phyloP scores from a whole-genome alignment of 1,140 invertebrate genomes.

The Penaeus indicus region DNA sequence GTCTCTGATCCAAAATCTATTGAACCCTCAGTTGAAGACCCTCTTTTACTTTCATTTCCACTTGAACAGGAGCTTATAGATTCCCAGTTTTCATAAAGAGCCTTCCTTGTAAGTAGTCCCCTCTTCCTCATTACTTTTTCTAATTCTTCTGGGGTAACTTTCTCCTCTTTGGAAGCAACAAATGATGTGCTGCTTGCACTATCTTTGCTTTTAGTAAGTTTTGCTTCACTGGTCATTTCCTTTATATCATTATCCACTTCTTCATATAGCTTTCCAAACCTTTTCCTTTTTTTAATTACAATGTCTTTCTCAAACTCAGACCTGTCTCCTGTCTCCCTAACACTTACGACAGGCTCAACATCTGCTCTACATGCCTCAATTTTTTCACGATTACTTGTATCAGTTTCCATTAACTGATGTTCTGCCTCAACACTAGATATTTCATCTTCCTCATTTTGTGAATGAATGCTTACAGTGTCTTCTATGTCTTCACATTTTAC shows the following conservation, averaged over 20 bases:
- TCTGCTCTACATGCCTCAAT: constrained; percentile 38
- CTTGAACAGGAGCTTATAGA: constrained; percentile 50
- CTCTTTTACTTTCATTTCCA: constrained; percentile 34
- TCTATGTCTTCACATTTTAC: constrained; percentile 44
- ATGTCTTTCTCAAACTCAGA: not conserved
- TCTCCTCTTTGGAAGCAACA: not conserved
- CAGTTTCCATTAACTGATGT: constrained; percentile 27
- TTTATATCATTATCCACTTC: constrained; percentile 40
- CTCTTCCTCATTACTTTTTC: constrained; percentile 16
- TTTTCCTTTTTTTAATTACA: constrained; percentile 42
- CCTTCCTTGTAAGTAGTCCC: not conserved
- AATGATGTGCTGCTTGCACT: not conserved
- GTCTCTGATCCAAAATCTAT: constrained; percentile 64
- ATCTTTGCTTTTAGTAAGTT: not conserved
- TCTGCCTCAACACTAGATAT: constrained; percentile 28
- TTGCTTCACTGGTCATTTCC: not conserved
- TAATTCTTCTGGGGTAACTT: no score
- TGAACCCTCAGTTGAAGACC: constrained; percentile 62
- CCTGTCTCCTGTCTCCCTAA: not conserved
- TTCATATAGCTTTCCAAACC: constrained; percentile 49
- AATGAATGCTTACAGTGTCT: constrained; percentile 32
- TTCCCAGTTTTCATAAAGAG: constrained; percentile 25
- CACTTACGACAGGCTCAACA: not conserved
- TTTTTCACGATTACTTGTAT: constrained; percentile 28
- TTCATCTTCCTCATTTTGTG: constrained; percentile 32